Conservation (phyloP, 2,113 vertebrate species). For the Noctilio leporinus region DNA sequence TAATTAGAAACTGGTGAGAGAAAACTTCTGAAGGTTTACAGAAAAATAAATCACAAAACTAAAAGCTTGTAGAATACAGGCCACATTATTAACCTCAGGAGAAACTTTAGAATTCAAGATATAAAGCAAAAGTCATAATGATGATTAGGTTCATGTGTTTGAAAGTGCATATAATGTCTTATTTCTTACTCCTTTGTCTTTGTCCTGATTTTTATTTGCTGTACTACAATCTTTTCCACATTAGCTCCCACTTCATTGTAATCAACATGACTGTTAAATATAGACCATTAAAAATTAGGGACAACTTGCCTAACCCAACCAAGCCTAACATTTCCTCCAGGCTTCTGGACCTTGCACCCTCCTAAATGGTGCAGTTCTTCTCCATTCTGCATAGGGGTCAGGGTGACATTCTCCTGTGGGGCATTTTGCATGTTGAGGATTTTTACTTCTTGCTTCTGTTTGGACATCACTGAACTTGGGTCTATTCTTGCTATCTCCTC, state of each 20-base stretch:
- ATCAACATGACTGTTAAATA: background rate
- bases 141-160: constrained; percentile 50
- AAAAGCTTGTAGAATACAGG: background rate
- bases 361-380: background rate
- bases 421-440: background rate
- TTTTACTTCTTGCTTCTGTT: constrained; percentile 1
- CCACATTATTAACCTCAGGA: background rate
- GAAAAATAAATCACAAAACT: constrained; percentile 1
- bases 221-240: background rate
- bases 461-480: constrained; percentile 19
- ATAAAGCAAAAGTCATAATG: constrained; percentile 56
- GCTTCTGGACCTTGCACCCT: background rate
- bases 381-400: background rate
- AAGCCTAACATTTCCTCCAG: background rate
- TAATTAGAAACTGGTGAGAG: background rate
- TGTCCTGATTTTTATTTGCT: constrained; percentile 32
- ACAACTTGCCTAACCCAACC: constrained; percentile 4
- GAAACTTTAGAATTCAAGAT: constrained; percentile 27
- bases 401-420: background rate
- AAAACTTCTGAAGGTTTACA: constrained; percentile 5
- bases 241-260: background rate
- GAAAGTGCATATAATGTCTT: constrained; percentile 1
- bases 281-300: constrained; percentile 42
- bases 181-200: constrained; percentile 27
- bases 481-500: background rate